Base-by-base conservation (phyloP, 2,888 invertebrate species). In the Zygothrica quintamaculata region DNA sequence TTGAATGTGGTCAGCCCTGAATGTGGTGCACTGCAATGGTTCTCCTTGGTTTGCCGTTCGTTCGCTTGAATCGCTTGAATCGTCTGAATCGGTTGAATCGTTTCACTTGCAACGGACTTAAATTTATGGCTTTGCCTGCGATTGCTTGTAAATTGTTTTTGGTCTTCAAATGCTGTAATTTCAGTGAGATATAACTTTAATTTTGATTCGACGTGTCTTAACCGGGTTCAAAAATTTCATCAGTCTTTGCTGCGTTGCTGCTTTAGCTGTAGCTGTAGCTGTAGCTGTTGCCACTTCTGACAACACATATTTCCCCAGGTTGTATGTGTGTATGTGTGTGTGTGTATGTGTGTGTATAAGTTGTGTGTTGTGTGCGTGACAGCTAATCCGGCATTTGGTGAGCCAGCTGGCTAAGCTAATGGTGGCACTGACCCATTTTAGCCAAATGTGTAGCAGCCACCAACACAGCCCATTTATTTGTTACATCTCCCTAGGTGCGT, bases 391-490 rank as follows among this genome's bases (percentile, higher is more conserved):
- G 22, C 16, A 50, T 40, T 57, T 62, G 48, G 43, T 52, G 48
- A n/a, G 51, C 60, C 61, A 61, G 47, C 46, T 65, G 72, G 59
- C 70, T 39, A 52, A 31, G 46, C 61, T 68, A 79, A 84, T 80
- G 77, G 57, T 62, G 65, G 60, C 80, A 65, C 53, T 84, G 77
- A 79, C 80, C 84, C 70, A 77, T 69, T 80, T 80, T 58, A 70
- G 34, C 29, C 57, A 51, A 43, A 57, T 36, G 36, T 51, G 29
- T 37, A 33, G 9, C 16, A 52, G 36, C 43, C 52, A 48, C 31
- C 56, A 56, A 15, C 37, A 7, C 57, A 34, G 48, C 33, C 18
- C 50, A 44, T 44, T 50, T 48, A 34, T 34, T 40, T 33, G 33
- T 18, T 13, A 43, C n/a, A 56, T 25, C 36, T 33, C 51, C 26